Conservation (phyloP, 2,797 vertebrate species). For the Chrysolophus pictus region DNA sequence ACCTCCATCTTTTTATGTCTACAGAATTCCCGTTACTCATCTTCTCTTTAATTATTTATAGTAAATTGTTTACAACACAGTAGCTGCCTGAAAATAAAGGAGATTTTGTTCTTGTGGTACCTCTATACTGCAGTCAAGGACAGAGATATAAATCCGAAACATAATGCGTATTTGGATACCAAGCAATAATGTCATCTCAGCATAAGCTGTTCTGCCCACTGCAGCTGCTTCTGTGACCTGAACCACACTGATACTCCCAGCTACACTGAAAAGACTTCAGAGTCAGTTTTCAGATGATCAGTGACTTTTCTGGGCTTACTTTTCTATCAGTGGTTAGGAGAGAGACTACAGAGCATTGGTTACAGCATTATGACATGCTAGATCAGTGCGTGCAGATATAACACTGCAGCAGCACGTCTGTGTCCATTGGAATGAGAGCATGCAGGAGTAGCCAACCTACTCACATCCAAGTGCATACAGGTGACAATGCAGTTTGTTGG, state of each 20-base stretch:
- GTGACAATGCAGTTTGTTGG: background rate
- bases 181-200: background rate
- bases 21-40: background rate
- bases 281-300: background rate
- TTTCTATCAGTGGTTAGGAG: background rate
- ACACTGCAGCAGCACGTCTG: background rate
- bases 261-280: background rate
- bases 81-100: background rate
- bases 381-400: background rate
- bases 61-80: background rate
- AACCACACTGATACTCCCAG: background rate
- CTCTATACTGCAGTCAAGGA: background rate
- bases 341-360: no score
- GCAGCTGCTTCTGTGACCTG: background rate
- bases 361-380: accelerated
- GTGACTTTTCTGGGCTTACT: background rate
- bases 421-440: background rate
- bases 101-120: background rate
- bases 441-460: background rate
- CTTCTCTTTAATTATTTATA: background rate
- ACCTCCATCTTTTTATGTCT: background rate
- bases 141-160: background rate
- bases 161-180: background rate
- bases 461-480: background rate
- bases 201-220: background rate